phyloP scores from a whole-genome alignment of 2,888 invertebrate genomes.

The Cecidostiba fungosa region DNA sequence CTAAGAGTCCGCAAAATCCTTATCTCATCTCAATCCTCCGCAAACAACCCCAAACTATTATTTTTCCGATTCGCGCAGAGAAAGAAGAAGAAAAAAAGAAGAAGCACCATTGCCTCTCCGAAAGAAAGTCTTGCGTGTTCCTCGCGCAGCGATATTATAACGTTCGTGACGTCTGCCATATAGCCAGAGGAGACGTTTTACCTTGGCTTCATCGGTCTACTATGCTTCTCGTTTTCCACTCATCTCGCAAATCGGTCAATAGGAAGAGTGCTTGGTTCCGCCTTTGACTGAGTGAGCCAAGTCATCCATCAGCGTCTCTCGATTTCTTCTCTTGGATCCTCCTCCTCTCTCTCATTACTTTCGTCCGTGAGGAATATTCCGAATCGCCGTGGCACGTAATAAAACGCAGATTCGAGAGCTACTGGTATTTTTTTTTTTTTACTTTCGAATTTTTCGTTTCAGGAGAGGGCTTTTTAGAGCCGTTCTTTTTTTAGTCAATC shows the following conservation, averaged over 20 bases:
- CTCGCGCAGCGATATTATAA: slow-evolving; percentile 69
- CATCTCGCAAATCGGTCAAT: slow-evolving; percentile 62
- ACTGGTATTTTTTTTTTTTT: slow-evolving; percentile 27
- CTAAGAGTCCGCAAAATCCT: not conserved
- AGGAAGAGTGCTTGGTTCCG: slow-evolving; percentile 68
- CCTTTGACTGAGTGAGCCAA: slow-evolving; percentile 65
- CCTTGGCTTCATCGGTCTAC: slow-evolving; percentile 11
- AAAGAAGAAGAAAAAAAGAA: not conserved
- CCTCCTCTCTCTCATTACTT: slow-evolving; percentile 18
- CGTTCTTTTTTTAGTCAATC: not conserved
- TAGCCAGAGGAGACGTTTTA: slow-evolving; percentile 37
- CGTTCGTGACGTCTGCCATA: slow-evolving; percentile 63
- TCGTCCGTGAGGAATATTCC: slow-evolving; percentile 13
- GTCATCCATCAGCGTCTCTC: slow-evolving; percentile 65
- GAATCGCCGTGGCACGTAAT: not conserved
- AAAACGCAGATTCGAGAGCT: not conserved
- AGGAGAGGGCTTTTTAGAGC: not conserved
- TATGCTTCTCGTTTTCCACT: slow-evolving; percentile 35
- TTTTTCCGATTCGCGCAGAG: not conserved
- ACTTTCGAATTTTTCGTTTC: not conserved
- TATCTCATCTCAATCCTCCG: not conserved
- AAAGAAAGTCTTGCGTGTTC: slow-evolving; percentile 50
- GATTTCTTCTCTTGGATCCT: slow-evolving; percentile 59
- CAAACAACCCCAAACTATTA: slow-evolving; percentile 35
- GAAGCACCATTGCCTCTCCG: not conserved